Conservation (phyloP, 2,797 vertebrate species). For the Anolis apletophallus region DNA sequence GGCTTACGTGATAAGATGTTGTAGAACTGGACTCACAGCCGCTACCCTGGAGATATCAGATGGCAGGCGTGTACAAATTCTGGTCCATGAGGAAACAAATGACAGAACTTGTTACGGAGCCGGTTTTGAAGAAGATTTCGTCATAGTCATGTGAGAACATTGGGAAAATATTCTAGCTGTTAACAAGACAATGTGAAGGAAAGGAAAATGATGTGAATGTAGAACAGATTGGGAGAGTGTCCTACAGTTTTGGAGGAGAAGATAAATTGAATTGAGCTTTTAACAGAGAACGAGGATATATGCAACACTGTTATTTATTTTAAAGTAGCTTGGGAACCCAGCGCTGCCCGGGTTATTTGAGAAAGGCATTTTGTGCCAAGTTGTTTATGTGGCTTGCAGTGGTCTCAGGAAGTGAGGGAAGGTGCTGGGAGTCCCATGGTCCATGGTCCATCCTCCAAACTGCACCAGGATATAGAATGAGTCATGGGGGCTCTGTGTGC, state of each 20-base stretch:
- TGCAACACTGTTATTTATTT: neutral
- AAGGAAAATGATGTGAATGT: constrained; percentile 1
- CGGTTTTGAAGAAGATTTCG: constrained; percentile 36
- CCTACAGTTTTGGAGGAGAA: neutral
- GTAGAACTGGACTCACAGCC: constrained; percentile 42
- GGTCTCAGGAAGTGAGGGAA: no score
- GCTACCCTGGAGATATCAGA: constrained; percentile 39
- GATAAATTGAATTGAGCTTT: neutral
- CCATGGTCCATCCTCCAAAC: no score
- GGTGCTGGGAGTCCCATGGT: no score
- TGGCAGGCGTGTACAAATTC: constrained; percentile 28
- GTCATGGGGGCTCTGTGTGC: no score
- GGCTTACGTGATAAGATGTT: constrained; percentile 31
- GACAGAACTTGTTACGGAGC: constrained; percentile 24
- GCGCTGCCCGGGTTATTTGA: no score
- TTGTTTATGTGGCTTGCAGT: no score
- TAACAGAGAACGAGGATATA: neutral
- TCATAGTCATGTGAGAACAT: constrained; percentile 1
- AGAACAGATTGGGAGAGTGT: neutral
- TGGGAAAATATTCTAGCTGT: constrained; percentile 21
- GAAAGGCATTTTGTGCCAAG: no score
- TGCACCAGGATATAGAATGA: no score
- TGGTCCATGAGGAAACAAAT: constrained; percentile 40
- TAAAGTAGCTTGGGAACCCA: no score
- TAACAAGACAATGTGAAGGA: neutral